Percentiles rank a stretch among this genome's conserved stretches.
Conservation (phyloP, 2,113 vertebrate species). For the Oncorhynchus nerka region DNA sequence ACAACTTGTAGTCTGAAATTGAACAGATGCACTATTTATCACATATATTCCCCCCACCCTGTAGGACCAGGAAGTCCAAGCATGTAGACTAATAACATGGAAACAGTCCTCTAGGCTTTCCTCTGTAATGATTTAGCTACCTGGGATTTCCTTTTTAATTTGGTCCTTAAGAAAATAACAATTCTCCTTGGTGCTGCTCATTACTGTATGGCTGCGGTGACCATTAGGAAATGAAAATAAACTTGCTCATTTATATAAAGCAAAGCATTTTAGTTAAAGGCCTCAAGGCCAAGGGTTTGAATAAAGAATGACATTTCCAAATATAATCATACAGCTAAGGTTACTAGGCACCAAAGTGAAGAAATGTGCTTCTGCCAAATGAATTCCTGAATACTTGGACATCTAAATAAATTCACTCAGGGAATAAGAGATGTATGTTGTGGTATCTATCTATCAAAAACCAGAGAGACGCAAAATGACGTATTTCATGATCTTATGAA, state of each 20-base stretch:
- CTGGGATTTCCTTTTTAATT: constrained; percentile 76
- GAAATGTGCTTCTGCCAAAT: not conserved
- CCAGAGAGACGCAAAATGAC: too few species aligned
- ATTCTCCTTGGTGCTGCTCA: constrained; percentile 76
- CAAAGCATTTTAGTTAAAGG: constrained; percentile 49
- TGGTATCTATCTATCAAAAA: too few species aligned
- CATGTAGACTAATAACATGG: constrained; percentile 87
- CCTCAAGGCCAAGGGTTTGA: constrained; percentile 61
- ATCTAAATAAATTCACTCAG: not conserved
- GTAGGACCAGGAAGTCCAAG: constrained; percentile 76
- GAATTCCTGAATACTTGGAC: not conserved
- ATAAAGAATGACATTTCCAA: constrained; percentile 68
- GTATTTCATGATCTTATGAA: too few species aligned
- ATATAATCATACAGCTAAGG: constrained; percentile 57
- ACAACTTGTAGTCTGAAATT: constrained; percentile 71
- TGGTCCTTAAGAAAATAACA: constrained; percentile 84
- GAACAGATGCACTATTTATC: constrained; percentile 81
- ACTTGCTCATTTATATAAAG: constrained; percentile 73
- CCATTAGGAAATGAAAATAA: constrained; percentile 60
- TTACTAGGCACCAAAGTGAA: not conserved
- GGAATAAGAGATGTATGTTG: too few species aligned
- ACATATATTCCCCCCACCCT: constrained; percentile 76
- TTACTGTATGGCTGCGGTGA: constrained; percentile 78
- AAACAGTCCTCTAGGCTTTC: constrained; percentile 83
- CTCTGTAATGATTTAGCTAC: constrained; percentile 82